phyloP scores from a whole-genome alignment of 2,888 invertebrate genomes.

The Tineola bisselliella region DNA sequence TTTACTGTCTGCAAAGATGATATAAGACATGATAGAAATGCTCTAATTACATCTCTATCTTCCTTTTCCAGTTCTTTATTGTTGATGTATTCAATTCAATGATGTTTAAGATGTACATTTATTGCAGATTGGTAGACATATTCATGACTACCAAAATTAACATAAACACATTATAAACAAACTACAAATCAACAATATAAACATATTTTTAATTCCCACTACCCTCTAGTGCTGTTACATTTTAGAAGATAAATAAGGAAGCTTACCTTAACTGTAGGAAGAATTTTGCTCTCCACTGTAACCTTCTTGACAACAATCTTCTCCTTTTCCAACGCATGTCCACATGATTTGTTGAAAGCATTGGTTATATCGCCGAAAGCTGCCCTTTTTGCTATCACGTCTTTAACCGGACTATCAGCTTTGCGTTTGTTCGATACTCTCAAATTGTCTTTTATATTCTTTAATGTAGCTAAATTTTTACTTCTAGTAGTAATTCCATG shows the following conservation, averaged over 20 bases:
- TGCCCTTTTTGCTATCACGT: conserved; percentile 79
- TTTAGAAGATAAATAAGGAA: not conserved
- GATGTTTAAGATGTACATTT: no score
- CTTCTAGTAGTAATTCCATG: conserved; percentile 71
- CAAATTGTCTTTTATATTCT: conserved; percentile 46
- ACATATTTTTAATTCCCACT: not conserved
- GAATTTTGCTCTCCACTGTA: conserved; percentile 58
- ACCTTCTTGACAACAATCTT: conserved; percentile 58
- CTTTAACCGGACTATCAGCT: conserved; percentile 82
- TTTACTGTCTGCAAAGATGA: not conserved
- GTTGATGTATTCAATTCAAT: no score
- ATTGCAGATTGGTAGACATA: no score
- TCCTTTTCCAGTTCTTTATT: no score
- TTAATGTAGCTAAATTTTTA: conserved; percentile 64
- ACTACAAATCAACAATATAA: no score
- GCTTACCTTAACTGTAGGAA: conserved; percentile 54
- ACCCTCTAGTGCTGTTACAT: not conserved
- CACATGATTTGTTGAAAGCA: conserved; percentile 60
- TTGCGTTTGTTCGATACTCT: conserved; percentile 77
- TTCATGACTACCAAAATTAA: not conserved
- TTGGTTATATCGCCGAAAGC: conserved; percentile 90
- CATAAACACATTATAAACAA: not conserved
- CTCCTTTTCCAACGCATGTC: conserved; percentile 42
- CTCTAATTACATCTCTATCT: no score
- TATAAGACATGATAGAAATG: no score